Evolutionary conservation across 2,797 vertebrate species (phyloP), one percentile per base, ranked within the genome.

Genomic region (Clarias platycephalus): DNA sequence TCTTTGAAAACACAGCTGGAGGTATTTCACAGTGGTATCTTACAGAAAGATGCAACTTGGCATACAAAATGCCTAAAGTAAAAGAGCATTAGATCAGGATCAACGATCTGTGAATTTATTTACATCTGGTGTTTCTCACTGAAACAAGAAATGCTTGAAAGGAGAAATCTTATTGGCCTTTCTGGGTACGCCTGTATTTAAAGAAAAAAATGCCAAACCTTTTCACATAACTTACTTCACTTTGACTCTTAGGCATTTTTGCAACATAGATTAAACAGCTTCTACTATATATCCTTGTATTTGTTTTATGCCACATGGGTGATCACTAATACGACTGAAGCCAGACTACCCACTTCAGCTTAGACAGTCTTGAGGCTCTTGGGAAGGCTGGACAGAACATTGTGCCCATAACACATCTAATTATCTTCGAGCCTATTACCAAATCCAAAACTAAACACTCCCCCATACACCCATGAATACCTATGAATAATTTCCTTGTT

Each of bases 81-180:
- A 77, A 78, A 78, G 58, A 18, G 57, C 57, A 78, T 22, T 31
- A 78, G 34, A 78, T 5, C 31, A 78, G 58, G 2, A 57, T 60
- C 22, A 62, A 16, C n/a, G 28, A 10, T 24, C 16, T 57, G 16
- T 10, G 20, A 37, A 40, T 8, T 9, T 74, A n/a, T 2, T 55
- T 53, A 26, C 40, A 74, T 28, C 49, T 22, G 24, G n/a, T 9
- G 60, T 13, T 77, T 7, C 13, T 63, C 3, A 44, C 4, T 63
- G 57, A 44, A 63, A 78, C 18, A 31, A 44, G 72, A 57, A 60
- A 34, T 58, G 72, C 28, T 76, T 76, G 9, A 49, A 49, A 49
- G 44, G 12, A 49, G 44, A 49, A 49, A 57, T 31, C 72, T 18
- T 57, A 18, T 60, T 78, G 57, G 10, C 57, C 31, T 78, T 78